Evolutionary conservation across 92 coral and sea anemone species (phyloP).

Genomic region (Scolanthus callimorphus): DNA sequence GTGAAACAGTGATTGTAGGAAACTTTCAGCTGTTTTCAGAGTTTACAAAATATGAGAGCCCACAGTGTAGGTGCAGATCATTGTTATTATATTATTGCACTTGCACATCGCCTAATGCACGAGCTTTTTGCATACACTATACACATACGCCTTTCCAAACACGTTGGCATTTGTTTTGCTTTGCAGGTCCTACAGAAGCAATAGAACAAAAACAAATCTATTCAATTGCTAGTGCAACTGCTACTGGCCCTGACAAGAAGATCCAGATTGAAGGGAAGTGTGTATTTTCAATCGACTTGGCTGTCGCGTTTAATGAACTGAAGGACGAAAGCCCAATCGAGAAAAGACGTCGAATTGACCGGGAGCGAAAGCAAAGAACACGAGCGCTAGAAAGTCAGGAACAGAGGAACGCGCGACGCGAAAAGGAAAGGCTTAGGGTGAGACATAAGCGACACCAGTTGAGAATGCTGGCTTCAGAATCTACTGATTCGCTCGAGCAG

Average conservation of each 20-base stretch:
- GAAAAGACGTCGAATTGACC: not conserved
- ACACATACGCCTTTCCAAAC: no score
- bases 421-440: not conserved
- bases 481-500: not conserved
- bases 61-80: no score
- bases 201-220: no score
- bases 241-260: no score
- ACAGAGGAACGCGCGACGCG: not conserved
- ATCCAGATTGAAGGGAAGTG: no score
- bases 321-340: not conserved
- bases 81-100: no score
- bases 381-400: not conserved
- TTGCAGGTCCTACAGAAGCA: not conserved
- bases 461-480: not conserved
- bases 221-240: no score
- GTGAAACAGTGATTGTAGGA: no score
- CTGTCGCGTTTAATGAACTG: not conserved
- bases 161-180: not conserved
- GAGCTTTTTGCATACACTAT: no score
- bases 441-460: not conserved
- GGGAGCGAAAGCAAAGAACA: not conserved
- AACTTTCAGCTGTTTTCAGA: no score
- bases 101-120: no score
- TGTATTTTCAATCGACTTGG: not conserved
- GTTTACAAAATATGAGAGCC: no score